Evolutionary conservation across 2,113 vertebrate genomes (phyloP).

Genomic region (Laterallus jamaicensis): DNA sequence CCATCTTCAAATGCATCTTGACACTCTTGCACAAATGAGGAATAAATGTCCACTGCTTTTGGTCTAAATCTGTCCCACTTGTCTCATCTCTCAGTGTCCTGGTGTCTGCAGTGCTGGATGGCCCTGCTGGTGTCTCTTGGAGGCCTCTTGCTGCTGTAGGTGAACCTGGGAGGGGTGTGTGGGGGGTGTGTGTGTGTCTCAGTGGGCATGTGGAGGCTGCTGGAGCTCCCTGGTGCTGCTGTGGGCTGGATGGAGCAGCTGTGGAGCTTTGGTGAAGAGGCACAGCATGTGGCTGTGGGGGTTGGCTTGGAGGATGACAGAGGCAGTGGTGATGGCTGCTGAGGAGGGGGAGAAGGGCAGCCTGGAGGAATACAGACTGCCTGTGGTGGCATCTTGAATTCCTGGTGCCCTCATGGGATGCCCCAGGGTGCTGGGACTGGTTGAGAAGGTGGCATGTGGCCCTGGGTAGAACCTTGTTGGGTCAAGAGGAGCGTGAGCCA

Average conservation of each 20-base stretch:
- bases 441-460: neutral
- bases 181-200: neutral
- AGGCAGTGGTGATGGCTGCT: neutral
- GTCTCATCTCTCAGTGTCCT: constrained; percentile 71
- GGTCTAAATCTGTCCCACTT: constrained; percentile 73
- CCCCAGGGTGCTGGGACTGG: accelerated
- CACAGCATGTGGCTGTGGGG: accelerated
- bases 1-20: constrained; percentile 70
- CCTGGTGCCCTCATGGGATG: accelerated
- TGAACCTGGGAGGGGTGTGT: accelerated
- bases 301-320: accelerated
- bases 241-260: accelerated
- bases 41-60: constrained; percentile 83
- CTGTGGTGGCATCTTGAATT: accelerated
- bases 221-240: accelerated
- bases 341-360: accelerated
- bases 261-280: neutral
- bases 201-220: neutral
- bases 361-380: neutral
- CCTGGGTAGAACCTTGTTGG: neutral
- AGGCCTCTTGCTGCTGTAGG: neutral
- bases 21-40: constrained; percentile 78
- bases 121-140: neutral
- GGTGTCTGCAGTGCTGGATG: neutral
- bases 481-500: accelerated